Conservation (phyloP, 2,113 vertebrate species). For the Engraulis encrasicolus region DNA sequence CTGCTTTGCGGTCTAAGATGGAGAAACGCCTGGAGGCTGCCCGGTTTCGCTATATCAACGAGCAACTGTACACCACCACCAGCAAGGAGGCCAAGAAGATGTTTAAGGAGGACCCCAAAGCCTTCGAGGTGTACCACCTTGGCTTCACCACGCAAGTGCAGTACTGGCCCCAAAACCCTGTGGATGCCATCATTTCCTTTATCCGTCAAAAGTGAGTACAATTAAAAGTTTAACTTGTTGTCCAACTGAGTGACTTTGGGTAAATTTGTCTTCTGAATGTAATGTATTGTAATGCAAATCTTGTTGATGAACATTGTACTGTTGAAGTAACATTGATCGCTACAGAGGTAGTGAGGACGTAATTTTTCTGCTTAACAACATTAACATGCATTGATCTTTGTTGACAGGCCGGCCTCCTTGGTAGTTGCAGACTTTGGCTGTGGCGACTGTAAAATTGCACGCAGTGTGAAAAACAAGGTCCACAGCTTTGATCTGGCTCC, state of each 20-base stretch:
- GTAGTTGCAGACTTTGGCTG: conserved; percentile 95
- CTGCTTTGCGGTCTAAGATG: conserved; percentile 80
- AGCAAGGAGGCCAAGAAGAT: conserved; percentile 81
- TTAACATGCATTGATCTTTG: not conserved
- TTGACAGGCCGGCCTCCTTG: conserved; percentile 78
- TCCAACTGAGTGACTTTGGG: no score
- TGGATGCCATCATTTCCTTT: conserved; percentile 80
- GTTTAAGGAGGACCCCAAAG: conserved; percentile 82
- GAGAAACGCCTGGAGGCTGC: conserved; percentile 81
- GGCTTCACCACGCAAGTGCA: conserved; percentile 87
- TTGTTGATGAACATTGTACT: no score
- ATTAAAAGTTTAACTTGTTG: no score
- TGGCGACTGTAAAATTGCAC: conserved; percentile 88
- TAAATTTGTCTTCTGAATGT: no score
- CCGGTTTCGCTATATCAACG: conserved; percentile 90
- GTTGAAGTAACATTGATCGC: not conserved
- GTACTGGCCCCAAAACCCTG: conserved; percentile 86
- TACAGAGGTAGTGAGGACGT: no score
- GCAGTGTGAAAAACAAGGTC: conserved; percentile 84
- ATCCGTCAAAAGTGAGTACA: conserved; percentile 80
- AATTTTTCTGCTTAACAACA: not conserved
- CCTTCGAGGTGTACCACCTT: conserved; percentile 84
- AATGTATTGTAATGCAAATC: no score
- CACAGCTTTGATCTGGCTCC: conserved; percentile 91
- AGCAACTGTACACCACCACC: conserved; percentile 82